These are phyloP conservation scores for Chloroceryle amazona DNA, from an alignment of 2,797 vertebrate genomes.

Conservation along the genomic window DNA sequence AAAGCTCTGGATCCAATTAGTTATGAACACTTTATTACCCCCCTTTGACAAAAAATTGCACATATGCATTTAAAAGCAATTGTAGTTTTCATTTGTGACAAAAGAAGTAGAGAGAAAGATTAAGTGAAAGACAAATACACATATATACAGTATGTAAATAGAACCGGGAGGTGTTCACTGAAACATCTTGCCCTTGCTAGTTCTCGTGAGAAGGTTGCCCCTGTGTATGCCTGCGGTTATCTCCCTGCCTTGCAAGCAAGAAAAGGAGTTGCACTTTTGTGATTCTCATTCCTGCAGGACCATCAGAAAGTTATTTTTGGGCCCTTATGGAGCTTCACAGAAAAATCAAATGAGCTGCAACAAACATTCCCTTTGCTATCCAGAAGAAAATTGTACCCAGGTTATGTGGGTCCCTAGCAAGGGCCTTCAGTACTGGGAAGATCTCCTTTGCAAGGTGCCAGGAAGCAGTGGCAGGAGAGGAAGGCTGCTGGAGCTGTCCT, in stretches of 20 bases:
- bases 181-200: neutral
- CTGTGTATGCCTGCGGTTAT: fast-evolving
- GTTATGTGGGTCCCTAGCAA: neutral
- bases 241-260: neutral
- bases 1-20: neutral
- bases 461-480: neutral
- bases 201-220: neutral
- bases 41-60: neutral
- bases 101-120: neutral
- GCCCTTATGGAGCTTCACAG: neutral
- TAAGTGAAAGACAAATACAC: neutral
- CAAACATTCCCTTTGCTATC: fast-evolving
- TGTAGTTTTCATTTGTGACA: neutral
- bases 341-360: neutral
- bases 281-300: neutral
- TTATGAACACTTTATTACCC: neutral
- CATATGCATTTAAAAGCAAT: neutral
- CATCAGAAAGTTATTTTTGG: neutral
- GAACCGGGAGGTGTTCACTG: neutral
- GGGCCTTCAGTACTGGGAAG: neutral
- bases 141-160: neutral
- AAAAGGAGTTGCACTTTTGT: neutral
- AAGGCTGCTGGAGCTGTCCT: neutral
- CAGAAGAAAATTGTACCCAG: neutral
- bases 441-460: neutral